phyloP scores from a whole-genome alignment of 2,888 invertebrate genomes.

The Schizotus pectinicornis region DNA sequence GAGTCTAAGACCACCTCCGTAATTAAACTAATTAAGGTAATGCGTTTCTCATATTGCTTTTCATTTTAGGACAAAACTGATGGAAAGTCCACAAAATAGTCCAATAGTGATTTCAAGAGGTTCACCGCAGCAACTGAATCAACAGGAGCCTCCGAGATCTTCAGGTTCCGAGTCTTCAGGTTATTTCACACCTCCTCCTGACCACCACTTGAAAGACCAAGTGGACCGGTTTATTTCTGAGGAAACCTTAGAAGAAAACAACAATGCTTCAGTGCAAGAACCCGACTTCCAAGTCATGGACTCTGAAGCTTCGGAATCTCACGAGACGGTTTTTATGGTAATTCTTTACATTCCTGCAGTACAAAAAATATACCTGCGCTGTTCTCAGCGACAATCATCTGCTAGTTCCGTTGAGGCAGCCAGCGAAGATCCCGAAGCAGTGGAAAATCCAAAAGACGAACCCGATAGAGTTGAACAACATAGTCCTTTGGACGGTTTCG shows the following conservation, averaged over 20 bases:
- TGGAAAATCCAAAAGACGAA: slow-evolving; percentile 15
- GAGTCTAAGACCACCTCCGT: not conserved
- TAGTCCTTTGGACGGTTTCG: slow-evolving; percentile 32
- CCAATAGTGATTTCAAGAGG: slow-evolving; percentile 32
- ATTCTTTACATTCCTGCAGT: no score
- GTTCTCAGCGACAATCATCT: slow-evolving; percentile 22
- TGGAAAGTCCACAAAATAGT: slow-evolving; percentile 20
- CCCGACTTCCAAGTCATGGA: slow-evolving; percentile 24
- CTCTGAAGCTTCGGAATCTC: slow-evolving; percentile 22
- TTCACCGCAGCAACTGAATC: slow-evolving; percentile 30
- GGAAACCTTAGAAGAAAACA: slow-evolving; percentile 19
- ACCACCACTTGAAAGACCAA: slow-evolving; percentile 37
- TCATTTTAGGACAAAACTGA: slow-evolving; percentile 22
- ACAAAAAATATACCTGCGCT: no score
- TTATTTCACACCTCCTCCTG: slow-evolving; percentile 56
- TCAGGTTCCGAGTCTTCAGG: slow-evolving; percentile 58
- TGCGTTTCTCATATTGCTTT: not conserved
- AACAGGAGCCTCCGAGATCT: slow-evolving; percentile 40
- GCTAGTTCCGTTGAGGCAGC: slow-evolving; percentile 28
- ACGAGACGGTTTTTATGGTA: slow-evolving; percentile 5
- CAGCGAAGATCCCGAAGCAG: not conserved
- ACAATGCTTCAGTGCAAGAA: slow-evolving; percentile 8
- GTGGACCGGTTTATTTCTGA: slow-evolving; percentile 11
- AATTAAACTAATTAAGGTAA: not conserved
- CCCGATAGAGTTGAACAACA: slow-evolving; percentile 10